Conservation (phyloP, 2,113 vertebrate species). For the Neomonachus schauinslandi region DNA sequence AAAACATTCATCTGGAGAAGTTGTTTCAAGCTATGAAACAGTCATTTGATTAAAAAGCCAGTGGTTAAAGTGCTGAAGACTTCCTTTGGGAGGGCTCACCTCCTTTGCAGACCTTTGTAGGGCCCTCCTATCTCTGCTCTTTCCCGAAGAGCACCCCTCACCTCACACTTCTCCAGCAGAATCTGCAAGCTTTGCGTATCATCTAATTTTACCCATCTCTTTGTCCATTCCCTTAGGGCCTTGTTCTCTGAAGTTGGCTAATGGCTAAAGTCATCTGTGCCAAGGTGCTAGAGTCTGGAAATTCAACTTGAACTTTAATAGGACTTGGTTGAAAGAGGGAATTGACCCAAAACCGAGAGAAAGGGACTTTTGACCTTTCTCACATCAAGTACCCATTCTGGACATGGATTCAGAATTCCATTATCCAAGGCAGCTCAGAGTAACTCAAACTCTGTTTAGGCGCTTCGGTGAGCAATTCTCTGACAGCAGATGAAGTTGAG, state of each 20-base stretch:
- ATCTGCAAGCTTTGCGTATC: neutral
- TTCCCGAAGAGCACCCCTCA: neutral
- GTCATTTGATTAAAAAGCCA: neutral
- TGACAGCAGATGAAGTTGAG: slow-evolving; percentile 49
- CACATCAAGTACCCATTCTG: neutral
- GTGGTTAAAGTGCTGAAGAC: neutral
- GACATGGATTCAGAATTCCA: neutral
- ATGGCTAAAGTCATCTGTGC: neutral
- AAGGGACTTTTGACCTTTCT: neutral
- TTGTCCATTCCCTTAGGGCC: neutral
- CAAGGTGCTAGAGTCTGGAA: neutral
- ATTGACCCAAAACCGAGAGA: neutral
- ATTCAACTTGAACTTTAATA: neutral
- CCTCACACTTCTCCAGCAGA: neutral
- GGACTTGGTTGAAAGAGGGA: neutral
- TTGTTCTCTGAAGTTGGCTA: neutral
- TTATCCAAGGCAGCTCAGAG: neutral
- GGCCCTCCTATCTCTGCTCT: neutral
- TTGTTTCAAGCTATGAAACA: neutral
- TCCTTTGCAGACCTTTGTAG: neutral
- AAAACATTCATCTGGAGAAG: neutral
- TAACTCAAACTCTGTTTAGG: neutral
- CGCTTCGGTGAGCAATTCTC: slow-evolving; percentile 21
- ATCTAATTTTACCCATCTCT: neutral
- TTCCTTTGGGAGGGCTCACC: neutral